A percentile compares a stretch with the other conserved stretches of the same genome.
phyloP scores from a whole-genome alignment of 2,797 vertebrate species.

The Falco peregrinus region DNA sequence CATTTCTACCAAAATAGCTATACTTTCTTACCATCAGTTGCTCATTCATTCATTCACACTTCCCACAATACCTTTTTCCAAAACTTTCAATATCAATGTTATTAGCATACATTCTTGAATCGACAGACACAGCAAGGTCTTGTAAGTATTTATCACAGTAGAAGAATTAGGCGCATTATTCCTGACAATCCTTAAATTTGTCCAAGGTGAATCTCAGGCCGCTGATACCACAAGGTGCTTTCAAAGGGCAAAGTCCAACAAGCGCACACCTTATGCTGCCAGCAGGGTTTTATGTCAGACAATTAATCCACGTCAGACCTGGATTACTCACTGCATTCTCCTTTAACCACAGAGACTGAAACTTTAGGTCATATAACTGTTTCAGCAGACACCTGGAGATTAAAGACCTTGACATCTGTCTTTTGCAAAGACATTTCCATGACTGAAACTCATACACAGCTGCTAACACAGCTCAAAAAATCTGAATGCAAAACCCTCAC shows the following conservation, averaged over 20 bases:
- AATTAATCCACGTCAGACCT: neutral
- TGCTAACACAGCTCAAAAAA: neutral
- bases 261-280: neutral
- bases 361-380: neutral
- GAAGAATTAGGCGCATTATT: neutral
- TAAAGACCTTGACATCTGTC: neutral
- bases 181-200: neutral
- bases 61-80: neutral
- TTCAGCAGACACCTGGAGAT: neutral
- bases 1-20: neutral
- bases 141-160: neutral
- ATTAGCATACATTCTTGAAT: neutral
- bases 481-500: neutral
- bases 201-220: neutral
- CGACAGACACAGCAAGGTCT: neutral
- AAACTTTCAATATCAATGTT: neutral
- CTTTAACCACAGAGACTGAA: slow-evolving; percentile 4
- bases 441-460: neutral
- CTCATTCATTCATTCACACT: neutral
- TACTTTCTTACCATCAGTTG: neutral
- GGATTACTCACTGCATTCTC: neutral
- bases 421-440: neutral
- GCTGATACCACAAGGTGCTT: neutral
- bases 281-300: neutral
- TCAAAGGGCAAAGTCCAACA: neutral